Evolutionary conservation across 2,113 vertebrate genomes (phyloP), one percentile per base, ranked within the genome.

Genomic region (Mormyrus lacerda): DNA sequence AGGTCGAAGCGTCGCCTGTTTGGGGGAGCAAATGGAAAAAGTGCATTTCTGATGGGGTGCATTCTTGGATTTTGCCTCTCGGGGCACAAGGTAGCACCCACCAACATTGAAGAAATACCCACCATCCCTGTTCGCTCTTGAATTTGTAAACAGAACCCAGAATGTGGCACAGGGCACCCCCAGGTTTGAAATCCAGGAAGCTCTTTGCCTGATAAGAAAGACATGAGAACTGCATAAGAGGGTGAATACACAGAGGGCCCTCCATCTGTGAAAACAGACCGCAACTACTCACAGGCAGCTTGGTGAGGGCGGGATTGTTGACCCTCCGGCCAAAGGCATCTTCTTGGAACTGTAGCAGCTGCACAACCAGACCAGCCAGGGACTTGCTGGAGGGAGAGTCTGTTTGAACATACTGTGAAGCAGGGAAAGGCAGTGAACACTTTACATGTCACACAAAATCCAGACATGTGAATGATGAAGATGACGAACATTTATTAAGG

Each of bases 71-170:
- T 50, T 17, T 35, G 15, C 0, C 4, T 7, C 3, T 2, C 35
- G 4, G 21, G 19, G 1, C 7, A 73, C 11, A 73, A 3, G 61
- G 27, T 0, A 8, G 6, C 45, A 39, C 39, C 50, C 61, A 44
- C 3, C 15, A 73, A 3, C 31, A 58, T 55, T 21, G n/a, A 15
- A 45, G 19, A 0, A 15, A 58, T 85, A 96, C 98, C 95, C 94
- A 99, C 98, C 98, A 99, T 93, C 98, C 98, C 92, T 99, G 98
- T 55, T 99, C 98, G 9, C 96, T 98, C 93, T 98, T 98, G 89
- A 98, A 99, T 92, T 99, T 99, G 94, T 99, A 99, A 92, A 96
- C 98, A 92, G 97, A 97, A 90, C 98, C 98, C 87, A 99, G 97
- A 92, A 99, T 98, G 93, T 99, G 97, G 93, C 98, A 98, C 39